Evolutionary conservation across 2,888 invertebrate genomes (phyloP), one percentile per base, ranked within the genome.

Genomic region (Pachycephus smyrnensis): DNA sequence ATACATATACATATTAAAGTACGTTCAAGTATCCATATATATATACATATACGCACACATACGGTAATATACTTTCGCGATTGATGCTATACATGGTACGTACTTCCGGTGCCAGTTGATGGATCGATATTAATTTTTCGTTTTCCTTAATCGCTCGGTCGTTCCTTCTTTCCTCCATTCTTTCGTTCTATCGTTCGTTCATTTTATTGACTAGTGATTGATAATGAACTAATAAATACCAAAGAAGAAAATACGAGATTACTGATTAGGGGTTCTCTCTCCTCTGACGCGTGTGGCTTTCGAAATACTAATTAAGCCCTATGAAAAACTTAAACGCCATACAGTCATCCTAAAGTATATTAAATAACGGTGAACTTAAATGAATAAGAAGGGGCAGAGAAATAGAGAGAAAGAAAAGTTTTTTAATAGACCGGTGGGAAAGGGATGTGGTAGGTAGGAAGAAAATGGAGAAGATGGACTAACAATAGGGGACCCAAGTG

Each of bases 181-280:
- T 31, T 78, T 37, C 31, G 36, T 73, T 55, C 73, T 77, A 30
- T 77, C 69, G 36, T 40, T 77, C 69, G 15, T 82, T 79, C 69
- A 75, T 79, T 55, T 55, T 82, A 85, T 81, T 86, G 84, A 86
- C 86, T 86, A 85, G 84, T 81, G 81, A 83, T 84, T 81, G 32
- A 32, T 73, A 86, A 86, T 86, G 84, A 84, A 86, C 84, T 86
- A 87, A 88, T 85, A 85, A 85, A 85, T 86, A 87, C 80, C 77
- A 79, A 76, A 75, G 76, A 81, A 77, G 78, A 84, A 81, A 84
- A 82, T 76, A 37, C 80, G 80, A 82, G 79, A 85, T 85, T 84
- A 75, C 74, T 77, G 76, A 76, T 37, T 71, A 71, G 31, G 71
- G 31, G 31, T 71, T 12, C 12, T 31, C 12, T 32, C 32, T 71